Conservation (phyloP, 2,888 invertebrate genomes). For the Eulithis prunata region DNA sequence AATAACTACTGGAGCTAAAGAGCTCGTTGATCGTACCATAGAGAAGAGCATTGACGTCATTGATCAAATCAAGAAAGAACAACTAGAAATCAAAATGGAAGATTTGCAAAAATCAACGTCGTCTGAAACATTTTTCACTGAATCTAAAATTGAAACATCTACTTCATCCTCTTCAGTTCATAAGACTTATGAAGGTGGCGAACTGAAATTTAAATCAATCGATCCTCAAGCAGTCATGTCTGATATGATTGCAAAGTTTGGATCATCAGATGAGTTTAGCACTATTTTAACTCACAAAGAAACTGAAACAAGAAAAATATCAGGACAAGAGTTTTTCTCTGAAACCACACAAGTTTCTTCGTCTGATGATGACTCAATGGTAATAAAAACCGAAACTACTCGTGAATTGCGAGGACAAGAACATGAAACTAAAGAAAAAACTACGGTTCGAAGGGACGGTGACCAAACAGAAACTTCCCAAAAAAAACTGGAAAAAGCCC, state of each 20-base stretch:
- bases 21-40: slow-evolving; percentile 79
- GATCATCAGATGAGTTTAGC: slow-evolving; percentile 63
- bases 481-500: slow-evolving; percentile 80
- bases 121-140: slow-evolving; percentile 71
- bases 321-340: slow-evolving; percentile 77
- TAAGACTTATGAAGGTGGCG: slow-evolving; percentile 67
- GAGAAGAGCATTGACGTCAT: slow-evolving; percentile 75
- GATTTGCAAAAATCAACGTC: slow-evolving; percentile 69
- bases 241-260: slow-evolving; percentile 74
- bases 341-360: slow-evolving; percentile 80
- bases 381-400: slow-evolving; percentile 78
- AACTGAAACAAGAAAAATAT: slow-evolving; percentile 78
- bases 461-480: slow-evolving; percentile 80
- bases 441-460: slow-evolving; percentile 72
- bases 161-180: slow-evolving; percentile 76
- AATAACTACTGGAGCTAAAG: slow-evolving; percentile 81
- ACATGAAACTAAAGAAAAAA: slow-evolving; percentile 79
- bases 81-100: slow-evolving; percentile 74
- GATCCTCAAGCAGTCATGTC: slow-evolving; percentile 74
- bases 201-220: slow-evolving; percentile 71
- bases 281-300: slow-evolving; percentile 81
- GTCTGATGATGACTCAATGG: slow-evolving; percentile 77
- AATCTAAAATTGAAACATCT: slow-evolving; percentile 73
- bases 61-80: slow-evolving; percentile 75
- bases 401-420: slow-evolving; percentile 78